A percentile compares a stretch with the other conserved stretches of the same genome.
Evolutionary conservation across 2,113 vertebrate species (phyloP).

Genomic region (Eulemur macaco): DNA sequence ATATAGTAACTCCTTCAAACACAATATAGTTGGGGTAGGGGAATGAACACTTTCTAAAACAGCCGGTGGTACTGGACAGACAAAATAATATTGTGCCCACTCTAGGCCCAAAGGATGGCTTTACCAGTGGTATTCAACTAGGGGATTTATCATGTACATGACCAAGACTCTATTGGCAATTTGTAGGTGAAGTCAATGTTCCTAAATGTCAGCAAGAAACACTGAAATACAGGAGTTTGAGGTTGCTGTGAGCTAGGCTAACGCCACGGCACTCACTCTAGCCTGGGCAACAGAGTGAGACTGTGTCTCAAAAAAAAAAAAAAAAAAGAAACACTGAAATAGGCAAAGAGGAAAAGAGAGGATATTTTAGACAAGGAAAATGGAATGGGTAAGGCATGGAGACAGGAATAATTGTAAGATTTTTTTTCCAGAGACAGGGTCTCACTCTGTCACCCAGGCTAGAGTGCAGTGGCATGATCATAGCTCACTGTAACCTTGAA

Average conservation of each 20-base stretch:
- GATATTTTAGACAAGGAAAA: neutral
- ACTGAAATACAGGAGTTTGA: neutral
- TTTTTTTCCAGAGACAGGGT: neutral
- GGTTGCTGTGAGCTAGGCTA: no score
- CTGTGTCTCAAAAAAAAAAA: no score
- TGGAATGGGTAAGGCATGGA: neutral
- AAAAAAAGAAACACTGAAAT: neutral
- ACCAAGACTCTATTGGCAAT: neutral
- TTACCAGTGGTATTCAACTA: neutral
- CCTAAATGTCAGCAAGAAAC: slow-evolving; percentile 29
- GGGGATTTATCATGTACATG: neutral
- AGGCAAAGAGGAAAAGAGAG: neutral
- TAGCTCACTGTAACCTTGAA: neutral
- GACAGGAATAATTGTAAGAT: neutral
- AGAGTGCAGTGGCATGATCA: neutral
- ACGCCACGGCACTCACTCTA: no score
- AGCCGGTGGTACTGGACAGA: neutral
- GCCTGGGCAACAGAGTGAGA: no score
- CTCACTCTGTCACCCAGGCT: neutral
- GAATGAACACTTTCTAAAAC: neutral
- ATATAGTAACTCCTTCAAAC: neutral
- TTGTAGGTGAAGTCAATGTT: neutral
- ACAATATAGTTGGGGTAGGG: neutral
- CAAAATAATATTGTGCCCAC: neutral
- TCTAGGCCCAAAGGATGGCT: neutral